Evolutionary conservation across 2,888 invertebrate species (phyloP), one percentile per base, ranked within the genome.

Genomic region (Brachypterus glaber): DNA sequence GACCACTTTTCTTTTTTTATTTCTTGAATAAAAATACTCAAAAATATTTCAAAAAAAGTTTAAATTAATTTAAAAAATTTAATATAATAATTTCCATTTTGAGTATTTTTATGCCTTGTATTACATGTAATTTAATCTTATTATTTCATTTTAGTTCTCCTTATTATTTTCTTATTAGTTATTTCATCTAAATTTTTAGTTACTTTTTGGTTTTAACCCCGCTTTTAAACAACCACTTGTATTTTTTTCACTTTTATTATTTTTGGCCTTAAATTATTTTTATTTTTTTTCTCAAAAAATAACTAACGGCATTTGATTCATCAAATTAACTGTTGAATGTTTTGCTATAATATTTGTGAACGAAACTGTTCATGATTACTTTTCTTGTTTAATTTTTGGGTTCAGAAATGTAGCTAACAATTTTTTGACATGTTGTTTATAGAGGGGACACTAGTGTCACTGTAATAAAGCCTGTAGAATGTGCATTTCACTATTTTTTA

Each of bases 391-490:
- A 48, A 41, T 36, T 39, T 45, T 52, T 53, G 49, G 53, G n/a
- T n/a, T n/a, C n/a, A n/a, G n/a, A n/a, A n/a, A n/a, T n/a, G n/a
- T 55, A 50, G 52, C 51, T 53, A 53, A 52, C 49, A 46, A 45
- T 40, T 21, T 27, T 11, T 11, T 42, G 41, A 44, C 43, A 46
- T 41, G 38, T 40, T 47, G 43, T 43, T 44, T 41, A 13, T 27
- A 27, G 44, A 39, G 39, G 48, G 46, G 48, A 44, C 48, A 47
- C 44, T 49, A 44, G 44, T n/a, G n/a, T 46, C 52, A 52, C 52
- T 48, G 49, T 47, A n/a, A n/a, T n/a, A 48, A 56, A 56, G 57
- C 56, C 57, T 55, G 52, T 54, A 54, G 58, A 56, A 45, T 52
- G 52, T 55, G 55, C 54, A 51, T 53, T 46, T 46, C 45, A 46